Evolutionary conservation across 2,113 vertebrate genomes (phyloP).

Genomic region (Calypte anna): DNA sequence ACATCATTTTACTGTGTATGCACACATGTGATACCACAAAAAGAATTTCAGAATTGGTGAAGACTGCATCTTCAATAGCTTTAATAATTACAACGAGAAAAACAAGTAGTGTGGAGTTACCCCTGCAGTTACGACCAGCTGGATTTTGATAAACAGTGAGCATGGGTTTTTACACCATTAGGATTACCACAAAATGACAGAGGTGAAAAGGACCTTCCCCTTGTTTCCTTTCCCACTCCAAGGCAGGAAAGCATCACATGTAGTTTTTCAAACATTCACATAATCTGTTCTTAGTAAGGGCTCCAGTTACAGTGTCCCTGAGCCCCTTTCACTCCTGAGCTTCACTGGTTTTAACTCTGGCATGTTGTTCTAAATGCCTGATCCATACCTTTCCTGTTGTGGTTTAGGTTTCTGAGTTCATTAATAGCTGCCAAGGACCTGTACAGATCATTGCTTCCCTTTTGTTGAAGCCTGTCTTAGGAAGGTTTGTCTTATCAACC

Average conservation of each 20-base stretch:
- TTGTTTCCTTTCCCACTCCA: not conserved
- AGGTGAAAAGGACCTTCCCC: constrained; percentile 8
- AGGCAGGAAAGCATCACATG: not conserved
- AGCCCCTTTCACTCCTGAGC: not conserved
- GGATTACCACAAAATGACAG: not conserved
- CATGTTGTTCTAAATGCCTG: not conserved
- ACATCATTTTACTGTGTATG: constrained; percentile 9
- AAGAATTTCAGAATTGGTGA: not conserved
- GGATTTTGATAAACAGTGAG: not conserved
- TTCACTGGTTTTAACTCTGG: not conserved
- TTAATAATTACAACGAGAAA: constrained; percentile 16
- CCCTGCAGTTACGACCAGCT: not conserved
- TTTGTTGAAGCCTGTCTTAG: not conserved
- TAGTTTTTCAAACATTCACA: not conserved
- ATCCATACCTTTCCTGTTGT: not conserved
- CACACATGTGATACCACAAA: constrained; percentile 32
- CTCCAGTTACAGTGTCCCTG: not conserved
- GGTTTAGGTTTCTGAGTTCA: not conserved
- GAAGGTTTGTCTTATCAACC: not conserved
- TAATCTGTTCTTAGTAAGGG: not conserved
- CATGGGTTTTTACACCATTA: not conserved
- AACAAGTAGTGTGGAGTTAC: not conserved
- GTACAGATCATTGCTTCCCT: not conserved
- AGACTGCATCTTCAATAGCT: constrained; percentile 1
- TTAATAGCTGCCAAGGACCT: not conserved